phyloP scores from a whole-genome alignment of 2,797 vertebrate species.

The Gymnopithys bicolor region DNA sequence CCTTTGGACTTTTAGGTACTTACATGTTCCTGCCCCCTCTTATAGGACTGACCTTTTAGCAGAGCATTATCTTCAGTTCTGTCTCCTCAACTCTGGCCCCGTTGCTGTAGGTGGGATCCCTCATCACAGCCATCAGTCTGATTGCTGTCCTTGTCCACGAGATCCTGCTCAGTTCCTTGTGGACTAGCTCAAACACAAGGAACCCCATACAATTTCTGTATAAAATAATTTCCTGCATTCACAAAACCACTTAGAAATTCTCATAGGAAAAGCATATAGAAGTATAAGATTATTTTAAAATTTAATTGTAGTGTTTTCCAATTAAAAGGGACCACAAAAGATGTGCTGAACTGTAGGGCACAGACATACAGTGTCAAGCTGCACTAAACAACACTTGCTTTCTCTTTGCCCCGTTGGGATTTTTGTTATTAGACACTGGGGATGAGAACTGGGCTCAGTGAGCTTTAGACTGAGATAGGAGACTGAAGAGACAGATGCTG shows the following conservation, averaged over 20 bases:
- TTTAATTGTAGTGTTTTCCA: not conserved
- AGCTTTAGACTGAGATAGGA: not conserved
- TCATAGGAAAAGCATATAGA: not conserved
- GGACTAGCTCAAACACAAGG: not conserved
- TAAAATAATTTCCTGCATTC: not conserved
- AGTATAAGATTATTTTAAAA: not conserved
- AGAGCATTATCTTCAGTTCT: not conserved
- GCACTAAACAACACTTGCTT: not conserved
- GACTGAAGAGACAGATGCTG: not conserved
- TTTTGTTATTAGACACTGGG: not conserved
- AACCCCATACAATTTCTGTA: rapidly evolving
- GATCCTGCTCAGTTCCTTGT: not conserved
- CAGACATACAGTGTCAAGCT: not conserved
- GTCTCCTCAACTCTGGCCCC: not conserved
- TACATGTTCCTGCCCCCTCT: not conserved
- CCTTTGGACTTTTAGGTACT: not conserved
- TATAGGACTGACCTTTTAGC: not conserved
- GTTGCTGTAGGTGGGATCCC: not conserved
- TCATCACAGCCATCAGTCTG: not conserved
- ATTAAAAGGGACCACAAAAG: not conserved
- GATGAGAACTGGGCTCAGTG: not conserved
- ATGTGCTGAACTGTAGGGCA: not conserved
- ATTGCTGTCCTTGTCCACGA: not conserved
- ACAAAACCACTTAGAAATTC: not conserved
- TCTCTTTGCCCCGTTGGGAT: not conserved